These are phyloP conservation scores for Teleogryllus oceanicus DNA, from an alignment of 2,888 invertebrate species.

Conservation along the genomic window DNA sequence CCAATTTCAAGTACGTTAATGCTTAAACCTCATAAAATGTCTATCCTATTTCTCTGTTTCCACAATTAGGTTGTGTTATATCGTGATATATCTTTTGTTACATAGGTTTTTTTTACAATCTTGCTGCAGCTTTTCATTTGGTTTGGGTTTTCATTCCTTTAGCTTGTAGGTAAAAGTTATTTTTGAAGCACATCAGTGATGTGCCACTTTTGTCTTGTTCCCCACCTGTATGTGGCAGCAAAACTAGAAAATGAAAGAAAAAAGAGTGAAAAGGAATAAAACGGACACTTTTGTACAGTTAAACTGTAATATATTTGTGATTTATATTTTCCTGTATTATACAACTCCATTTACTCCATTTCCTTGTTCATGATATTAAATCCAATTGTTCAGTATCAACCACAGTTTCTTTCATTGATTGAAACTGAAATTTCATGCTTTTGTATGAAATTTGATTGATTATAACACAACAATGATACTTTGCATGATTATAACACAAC, in stretches of 20 bases:
- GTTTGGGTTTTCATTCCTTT: constrained; percentile 35
- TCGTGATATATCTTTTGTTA: constrained; percentile 32
- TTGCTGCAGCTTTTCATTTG: constrained; percentile 34
- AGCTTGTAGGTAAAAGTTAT: constrained; percentile 31
- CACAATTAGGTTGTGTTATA: constrained; percentile 34
- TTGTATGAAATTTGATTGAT: no score
- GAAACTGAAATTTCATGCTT: no score
- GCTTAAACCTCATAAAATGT: constrained; percentile 1
- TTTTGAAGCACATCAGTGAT: constrained; percentile 27
- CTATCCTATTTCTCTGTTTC: constrained; percentile 25
- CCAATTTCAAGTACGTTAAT: not conserved
- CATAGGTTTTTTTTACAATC: constrained; percentile 27
- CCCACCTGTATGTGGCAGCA: constrained; percentile 34
- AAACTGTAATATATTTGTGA: not conserved
- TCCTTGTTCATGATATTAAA: no score
- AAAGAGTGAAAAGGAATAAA: constrained; percentile 33
- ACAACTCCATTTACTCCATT: no score
- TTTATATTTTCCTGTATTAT: not conserved
- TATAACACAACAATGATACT: no score
- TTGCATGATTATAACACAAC: no score
- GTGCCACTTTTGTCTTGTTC: constrained; percentile 31
- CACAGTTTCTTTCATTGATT: no score
- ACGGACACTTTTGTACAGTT: constrained; percentile 37
- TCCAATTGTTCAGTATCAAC: no score
- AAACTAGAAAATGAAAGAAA: constrained; percentile 27